Evolutionary conservation across 2,797 vertebrate genomes (phyloP).

Genomic region (Typhlichthys subterraneus): DNA sequence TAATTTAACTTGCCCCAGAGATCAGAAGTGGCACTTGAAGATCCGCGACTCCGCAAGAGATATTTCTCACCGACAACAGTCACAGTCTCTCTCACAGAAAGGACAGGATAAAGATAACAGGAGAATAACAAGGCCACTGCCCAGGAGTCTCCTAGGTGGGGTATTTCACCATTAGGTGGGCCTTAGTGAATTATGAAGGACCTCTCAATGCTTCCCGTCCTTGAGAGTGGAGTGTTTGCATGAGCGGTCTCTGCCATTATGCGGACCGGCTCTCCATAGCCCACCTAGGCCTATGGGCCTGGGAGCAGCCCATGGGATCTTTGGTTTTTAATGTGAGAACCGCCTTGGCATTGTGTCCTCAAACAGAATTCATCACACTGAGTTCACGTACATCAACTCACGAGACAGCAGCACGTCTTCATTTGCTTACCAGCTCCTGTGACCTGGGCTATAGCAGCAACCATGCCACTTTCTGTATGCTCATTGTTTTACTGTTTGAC

Average conservation of each 20-base stretch:
- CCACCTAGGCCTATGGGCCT: constrained; percentile 50
- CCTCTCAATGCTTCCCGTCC: constrained; percentile 55
- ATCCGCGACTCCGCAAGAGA: constrained; percentile 7
- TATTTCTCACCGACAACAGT: constrained; percentile 1
- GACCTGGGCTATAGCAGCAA: too few relatives aligned
- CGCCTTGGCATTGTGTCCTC: constrained; percentile 54
- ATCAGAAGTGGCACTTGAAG: constrained; percentile 26
- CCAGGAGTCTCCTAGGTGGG: constrained; percentile 25
- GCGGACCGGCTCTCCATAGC: constrained; percentile 46
- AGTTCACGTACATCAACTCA: neutral
- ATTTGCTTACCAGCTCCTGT: too few relatives aligned
- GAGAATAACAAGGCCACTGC: neutral
- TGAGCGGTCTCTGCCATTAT: constrained; percentile 63
- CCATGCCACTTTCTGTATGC: too few relatives aligned
- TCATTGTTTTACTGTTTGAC: too few relatives aligned
- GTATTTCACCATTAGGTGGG: constrained; percentile 54
- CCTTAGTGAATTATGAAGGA: constrained; percentile 40
- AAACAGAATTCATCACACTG: constrained; percentile 33
- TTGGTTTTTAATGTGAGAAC: constrained; percentile 62
- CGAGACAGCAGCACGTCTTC: too few relatives aligned
- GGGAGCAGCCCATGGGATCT: constrained; percentile 37
- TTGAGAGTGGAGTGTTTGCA: constrained; percentile 65
- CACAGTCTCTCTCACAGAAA: constrained; percentile 9
- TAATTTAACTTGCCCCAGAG: constrained; percentile 16
- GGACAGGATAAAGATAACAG: too few relatives aligned